Evolutionary conservation across 2,113 vertebrate genomes (phyloP), one percentile per base, ranked within the genome.

Genomic region (human): DNA sequence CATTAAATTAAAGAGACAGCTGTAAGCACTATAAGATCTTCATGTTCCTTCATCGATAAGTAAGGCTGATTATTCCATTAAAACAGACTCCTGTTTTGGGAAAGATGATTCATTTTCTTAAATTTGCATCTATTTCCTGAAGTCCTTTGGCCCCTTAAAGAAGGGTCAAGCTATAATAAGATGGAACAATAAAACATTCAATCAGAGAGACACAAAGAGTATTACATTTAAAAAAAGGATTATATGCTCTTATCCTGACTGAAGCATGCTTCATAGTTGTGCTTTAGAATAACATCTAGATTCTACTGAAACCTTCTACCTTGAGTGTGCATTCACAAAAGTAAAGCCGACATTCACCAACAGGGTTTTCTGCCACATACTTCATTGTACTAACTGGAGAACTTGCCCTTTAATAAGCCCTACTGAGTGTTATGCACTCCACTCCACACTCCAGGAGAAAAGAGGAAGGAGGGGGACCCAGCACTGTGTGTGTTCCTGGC

Each of bases 71-170:
- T 50, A 61, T 3, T 38, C 16, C 27, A 20, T 30, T 52, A 89
- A 22, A 82, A 70, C 43, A 90, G 80, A 3, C 40, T 40, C 48
- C 27, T 48, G 38, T 45, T 50, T 82, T 79, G 72, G 43, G 78
- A 81, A 76, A 94, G n/a, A 82, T 13, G 59, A 78, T 61, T 89
- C 32, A 57, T 48, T 97, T 93, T 52, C 30, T 85, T 85, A 87
- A 89, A 73, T 0, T 52, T 85, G 64, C 45, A 55, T 95, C 64
- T 91, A 38, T 78, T 92, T 93, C 50, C 50, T 81, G 18, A 85
- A 84, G 27, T 40, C 35, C 2, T 59, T 93, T 80, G 50, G 8
- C 79, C 30, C 40, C 66, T n/a, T 59, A 73, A 95, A 76, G 48
- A 79, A 17, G 30, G 20, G 8, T 40, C 59, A 95, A 89, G 57